A percentile compares a stretch with the other conserved stretches of the same genome.
These are phyloP conservation scores for Pogonognathellus flavescens DNA, from an alignment of 1,140 invertebrate genomes.

Conservation along the genomic window DNA sequence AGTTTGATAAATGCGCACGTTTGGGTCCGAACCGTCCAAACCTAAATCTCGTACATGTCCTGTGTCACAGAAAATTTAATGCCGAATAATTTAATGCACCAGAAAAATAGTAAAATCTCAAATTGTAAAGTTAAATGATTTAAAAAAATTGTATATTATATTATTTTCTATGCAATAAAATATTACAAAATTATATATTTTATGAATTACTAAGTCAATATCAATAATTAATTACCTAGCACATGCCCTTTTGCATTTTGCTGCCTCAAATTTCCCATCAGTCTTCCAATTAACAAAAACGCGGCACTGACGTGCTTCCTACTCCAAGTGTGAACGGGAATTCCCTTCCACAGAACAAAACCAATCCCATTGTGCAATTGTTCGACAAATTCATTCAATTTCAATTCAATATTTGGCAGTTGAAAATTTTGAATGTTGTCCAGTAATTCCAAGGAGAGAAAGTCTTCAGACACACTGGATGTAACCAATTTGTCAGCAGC, in stretches of 20 bases:
- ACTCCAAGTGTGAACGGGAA: slow-evolving; percentile 3
- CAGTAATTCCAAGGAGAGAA: not conserved
- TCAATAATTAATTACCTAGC: slow-evolving; percentile 34
- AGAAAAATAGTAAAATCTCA: no score
- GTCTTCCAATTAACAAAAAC: slow-evolving; percentile 27
- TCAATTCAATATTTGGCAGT: not conserved
- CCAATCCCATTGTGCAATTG: slow-evolving; percentile 21
- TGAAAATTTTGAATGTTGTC: not conserved
- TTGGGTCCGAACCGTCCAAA: slow-evolving; percentile 19
- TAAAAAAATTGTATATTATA: no score
- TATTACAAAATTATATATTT: no score
- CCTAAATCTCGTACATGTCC: slow-evolving; percentile 38
- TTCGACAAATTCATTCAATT: not conserved
- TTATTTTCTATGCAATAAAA: not conserved
- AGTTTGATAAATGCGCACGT: slow-evolving; percentile 42
- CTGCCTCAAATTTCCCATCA: slow-evolving; percentile 15
- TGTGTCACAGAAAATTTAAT: no score
- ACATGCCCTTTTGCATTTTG: slow-evolving; percentile 49
- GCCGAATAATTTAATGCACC: no score
- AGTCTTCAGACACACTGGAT: not conserved
- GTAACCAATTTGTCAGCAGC: no score
- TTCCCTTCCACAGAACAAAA: slow-evolving; percentile 28
- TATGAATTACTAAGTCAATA: no score
- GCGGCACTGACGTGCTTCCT: not conserved
- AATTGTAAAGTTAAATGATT: no score